phyloP scores from a whole-genome alignment of 2,113 vertebrate species.

The Phaethon lepturus region DNA sequence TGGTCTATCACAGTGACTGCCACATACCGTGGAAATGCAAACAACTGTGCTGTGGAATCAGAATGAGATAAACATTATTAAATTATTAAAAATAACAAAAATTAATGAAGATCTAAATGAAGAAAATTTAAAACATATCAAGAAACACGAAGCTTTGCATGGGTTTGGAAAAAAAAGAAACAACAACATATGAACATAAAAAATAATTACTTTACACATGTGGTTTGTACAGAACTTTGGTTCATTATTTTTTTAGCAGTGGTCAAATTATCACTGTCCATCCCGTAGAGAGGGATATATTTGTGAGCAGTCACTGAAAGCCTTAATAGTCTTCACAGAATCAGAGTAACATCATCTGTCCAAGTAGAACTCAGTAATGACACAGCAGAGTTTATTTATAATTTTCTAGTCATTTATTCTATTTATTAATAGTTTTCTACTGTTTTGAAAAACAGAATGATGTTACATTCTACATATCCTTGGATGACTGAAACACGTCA shows the following conservation, averaged over 20 bases:
- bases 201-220: background rate
- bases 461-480: background rate
- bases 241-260: background rate
- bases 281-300: background rate
- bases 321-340: background rate
- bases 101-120: background rate
- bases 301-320: background rate
- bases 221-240: background rate
- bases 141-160: background rate
- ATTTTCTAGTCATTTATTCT: background rate
- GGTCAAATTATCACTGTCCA: background rate
- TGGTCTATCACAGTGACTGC: background rate
- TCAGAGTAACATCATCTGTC: background rate
- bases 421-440: background rate
- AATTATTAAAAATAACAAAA: background rate
- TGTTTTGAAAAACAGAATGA: background rate
- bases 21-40: background rate
- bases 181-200: background rate
- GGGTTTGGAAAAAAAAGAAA: background rate
- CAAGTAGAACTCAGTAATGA: background rate
- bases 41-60: background rate
- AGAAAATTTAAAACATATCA: background rate
- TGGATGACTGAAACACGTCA: background rate
- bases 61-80: background rate
- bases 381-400: accelerated